Conservation (phyloP, 2,797 vertebrate genomes). For the Lithobates sylvaticus region DNA sequence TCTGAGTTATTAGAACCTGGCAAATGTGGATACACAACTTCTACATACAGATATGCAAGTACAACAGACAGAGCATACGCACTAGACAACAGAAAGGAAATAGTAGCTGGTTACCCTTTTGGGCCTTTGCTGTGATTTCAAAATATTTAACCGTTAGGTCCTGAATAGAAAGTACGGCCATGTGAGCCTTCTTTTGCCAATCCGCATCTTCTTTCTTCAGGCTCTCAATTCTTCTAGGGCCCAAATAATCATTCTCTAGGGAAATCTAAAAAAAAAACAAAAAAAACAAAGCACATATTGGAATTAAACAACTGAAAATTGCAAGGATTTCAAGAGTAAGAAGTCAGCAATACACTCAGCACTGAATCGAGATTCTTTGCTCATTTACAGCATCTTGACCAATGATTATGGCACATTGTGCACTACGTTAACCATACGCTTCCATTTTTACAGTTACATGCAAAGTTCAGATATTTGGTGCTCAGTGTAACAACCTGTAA, state of each 20-base stretch:
- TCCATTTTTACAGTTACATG: too few species aligned
- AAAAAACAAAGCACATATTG: conserved; percentile 60
- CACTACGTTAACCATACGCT: too few species aligned
- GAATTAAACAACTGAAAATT: not conserved
- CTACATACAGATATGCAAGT: too few species aligned
- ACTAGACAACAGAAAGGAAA: not conserved
- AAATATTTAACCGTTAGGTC: conserved; percentile 98
- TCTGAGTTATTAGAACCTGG: too few species aligned
- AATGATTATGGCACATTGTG: too few species aligned
- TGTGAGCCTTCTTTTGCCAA: conserved; percentile 94
- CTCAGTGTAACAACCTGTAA: too few species aligned
- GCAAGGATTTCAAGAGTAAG: not conserved
- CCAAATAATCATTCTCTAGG: conserved; percentile 94
- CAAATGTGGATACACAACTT: too few species aligned
- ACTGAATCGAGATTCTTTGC: too few species aligned
- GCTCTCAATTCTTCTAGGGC: conserved; percentile 92
- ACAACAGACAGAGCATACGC: too few species aligned
- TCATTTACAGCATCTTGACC: too few species aligned
- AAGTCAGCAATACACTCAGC: not conserved
- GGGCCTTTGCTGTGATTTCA: conserved; percentile 93
- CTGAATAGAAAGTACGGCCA: conserved; percentile 93
- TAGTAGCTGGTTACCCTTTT: conserved; percentile 83
- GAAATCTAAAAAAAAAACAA: conserved; percentile 87
- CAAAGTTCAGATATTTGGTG: too few species aligned
- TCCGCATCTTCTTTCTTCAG: conserved; percentile 92